These are phyloP conservation scores for Tiliacea citrago DNA, from an alignment of 2,888 invertebrate genomes.

Conservation along the genomic window DNA sequence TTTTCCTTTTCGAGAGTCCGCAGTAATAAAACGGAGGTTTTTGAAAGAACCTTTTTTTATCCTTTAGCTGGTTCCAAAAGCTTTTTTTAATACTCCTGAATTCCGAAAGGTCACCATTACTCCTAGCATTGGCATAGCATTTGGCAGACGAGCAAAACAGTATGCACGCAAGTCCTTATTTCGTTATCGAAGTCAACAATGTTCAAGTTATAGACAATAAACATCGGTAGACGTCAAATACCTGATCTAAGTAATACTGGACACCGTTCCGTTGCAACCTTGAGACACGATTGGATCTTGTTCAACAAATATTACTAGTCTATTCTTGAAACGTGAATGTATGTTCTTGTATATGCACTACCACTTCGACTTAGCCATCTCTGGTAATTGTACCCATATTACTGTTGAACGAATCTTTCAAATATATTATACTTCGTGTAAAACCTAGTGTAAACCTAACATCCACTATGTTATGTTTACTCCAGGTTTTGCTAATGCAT, in stretches of 20 bases:
- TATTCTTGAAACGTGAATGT: neutral
- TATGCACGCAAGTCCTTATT: no score
- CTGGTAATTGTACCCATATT: neutral
- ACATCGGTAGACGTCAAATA: conserved; percentile 5
- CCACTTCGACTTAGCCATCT: neutral
- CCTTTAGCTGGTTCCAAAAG: neutral
- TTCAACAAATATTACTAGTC: conserved; percentile 25
- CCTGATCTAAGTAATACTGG: conserved; percentile 17
- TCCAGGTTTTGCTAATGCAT: neutral
- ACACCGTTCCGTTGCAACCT: conserved; percentile 40
- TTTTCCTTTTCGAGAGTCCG: conserved; percentile 39
- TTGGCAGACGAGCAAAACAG: neutral
- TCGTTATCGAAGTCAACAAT: neutral
- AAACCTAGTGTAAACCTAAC: no score
- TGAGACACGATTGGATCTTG: conserved; percentile 27
- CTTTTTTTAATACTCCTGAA: neutral
- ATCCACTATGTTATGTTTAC: conserved; percentile 4
- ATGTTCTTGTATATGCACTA: neutral
- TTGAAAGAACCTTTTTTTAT: conserved; percentile 5
- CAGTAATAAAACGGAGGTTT: conserved; percentile 42
- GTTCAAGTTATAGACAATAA: neutral
- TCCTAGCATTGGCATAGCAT: neutral
- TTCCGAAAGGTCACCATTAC: neutral
- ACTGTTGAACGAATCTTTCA: neutral
- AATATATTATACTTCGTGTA: no score